Percentiles rank a stretch among this genome's conserved stretches.
Conservation (phyloP, 2,113 vertebrate species). For the Oncorhynchus nerka region DNA sequence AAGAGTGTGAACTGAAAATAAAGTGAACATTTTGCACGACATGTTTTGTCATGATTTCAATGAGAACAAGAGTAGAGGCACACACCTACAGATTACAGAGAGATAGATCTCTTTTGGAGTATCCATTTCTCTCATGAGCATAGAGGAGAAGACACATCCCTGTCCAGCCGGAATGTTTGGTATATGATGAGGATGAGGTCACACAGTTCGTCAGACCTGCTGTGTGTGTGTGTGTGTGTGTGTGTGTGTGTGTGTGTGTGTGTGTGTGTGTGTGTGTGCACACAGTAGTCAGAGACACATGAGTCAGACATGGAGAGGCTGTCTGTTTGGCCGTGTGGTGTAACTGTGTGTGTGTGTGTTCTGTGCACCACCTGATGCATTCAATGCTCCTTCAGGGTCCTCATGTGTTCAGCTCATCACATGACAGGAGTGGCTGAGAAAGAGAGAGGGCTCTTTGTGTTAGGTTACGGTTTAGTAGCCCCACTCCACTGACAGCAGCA, state of each 20-base stretch:
- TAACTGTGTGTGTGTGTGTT: no score
- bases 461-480: not conserved
- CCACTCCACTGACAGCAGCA: not conserved
- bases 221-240: no score
- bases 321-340: constrained; percentile 15
- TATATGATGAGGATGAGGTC: constrained; percentile 31
- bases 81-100: not conserved
- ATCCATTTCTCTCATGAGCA: not conserved
- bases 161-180: constrained; percentile 43
- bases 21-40: no score
- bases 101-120: not conserved
- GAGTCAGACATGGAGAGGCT: constrained; percentile 27
- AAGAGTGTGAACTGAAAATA: no score
- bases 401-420: constrained; percentile 56
- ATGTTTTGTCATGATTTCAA: no score
- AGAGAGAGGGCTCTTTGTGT: constrained; percentile 61
- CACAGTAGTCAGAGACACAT: not conserved
- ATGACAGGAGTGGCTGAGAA: constrained; percentile 45
- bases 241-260: no score
- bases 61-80: no score
- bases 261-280: no score
- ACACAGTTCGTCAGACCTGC: not conserved
- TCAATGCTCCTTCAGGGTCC: constrained; percentile 39
- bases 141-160: constrained; percentile 38
- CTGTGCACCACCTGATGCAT: constrained; percentile 43